Evolutionary conservation across 37 sponge, comb jelly and placozoan species (phyloP), one percentile per base, ranked within the genome.

Genomic region (Hormiphora californensis): DNA sequence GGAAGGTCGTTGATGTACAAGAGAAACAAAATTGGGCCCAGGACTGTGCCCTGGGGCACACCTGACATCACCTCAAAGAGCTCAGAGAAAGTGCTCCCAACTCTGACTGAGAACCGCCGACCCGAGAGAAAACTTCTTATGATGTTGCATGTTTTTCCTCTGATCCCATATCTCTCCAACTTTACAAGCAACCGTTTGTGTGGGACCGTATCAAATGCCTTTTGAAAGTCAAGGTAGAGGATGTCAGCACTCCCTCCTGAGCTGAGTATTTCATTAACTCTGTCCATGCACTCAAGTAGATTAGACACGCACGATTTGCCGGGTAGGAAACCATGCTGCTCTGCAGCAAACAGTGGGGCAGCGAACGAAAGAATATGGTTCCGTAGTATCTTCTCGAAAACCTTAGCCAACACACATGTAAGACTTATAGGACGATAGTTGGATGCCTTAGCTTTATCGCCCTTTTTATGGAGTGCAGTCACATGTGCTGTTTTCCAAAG

Each of bases 1-100:
- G 81, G 81, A 25, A 73, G 21, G 44, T 73, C 81, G 43, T 73
- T 73, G 81, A 73, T 73, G 44, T 36, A 73, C 21, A 73, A 43
- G 9, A 73, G 44, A 46, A 73, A 73, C 32, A 73, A 22, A n/a
- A 73, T n/a, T 39, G 81, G 81, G 17, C 81, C 81, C 19, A 73
- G 46, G 11, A 73, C 81, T 25, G 68, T 35, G 35, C 68, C 68
- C 38, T 65, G 68, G 31, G 68, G 68, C 17, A 65, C 68, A 65
- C 68, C 68, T 32, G 81, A 73, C 1, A 34, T 25, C 12, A 65
- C 68, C 12, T 65, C 35, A 57, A 57, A 57, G n/a, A n/a, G n/a
- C n/a, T n/a, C n/a, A 49, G 68, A 65, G 68, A 34, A 35, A 39
- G 38, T 36, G 38, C 19, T 7, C 4, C 4, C 81, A 33, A 67